Evolutionary conservation across 2,888 invertebrate genomes (phyloP).

Genomic region (Orchesellides sinensis): DNA sequence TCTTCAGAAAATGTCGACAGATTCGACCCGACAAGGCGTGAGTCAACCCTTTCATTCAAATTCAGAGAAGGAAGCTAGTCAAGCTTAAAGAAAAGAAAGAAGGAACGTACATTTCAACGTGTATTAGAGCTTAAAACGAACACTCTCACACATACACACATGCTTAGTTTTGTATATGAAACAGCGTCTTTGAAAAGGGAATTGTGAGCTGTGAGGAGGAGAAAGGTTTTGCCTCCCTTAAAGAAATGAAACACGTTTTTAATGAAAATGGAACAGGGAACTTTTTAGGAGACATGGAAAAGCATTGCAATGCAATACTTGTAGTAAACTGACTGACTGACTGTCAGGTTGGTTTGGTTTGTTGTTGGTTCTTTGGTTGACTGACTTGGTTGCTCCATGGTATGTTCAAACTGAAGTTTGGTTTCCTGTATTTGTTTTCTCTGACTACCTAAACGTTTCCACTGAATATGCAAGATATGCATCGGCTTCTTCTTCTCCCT

Average conservation of each 20-base stretch:
- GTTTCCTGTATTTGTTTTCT: slow-evolving; percentile 64
- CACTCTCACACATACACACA: slow-evolving; percentile 13
- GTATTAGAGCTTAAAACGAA: not conserved
- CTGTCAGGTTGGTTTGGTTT: slow-evolving; percentile 64
- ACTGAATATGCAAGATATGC: slow-evolving; percentile 35
- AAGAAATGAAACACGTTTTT: slow-evolving; percentile 63
- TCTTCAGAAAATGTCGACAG: slow-evolving; percentile 62
- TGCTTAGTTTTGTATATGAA: not conserved
- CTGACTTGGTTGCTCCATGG: slow-evolving; percentile 59
- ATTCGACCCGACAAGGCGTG: slow-evolving; percentile 65
- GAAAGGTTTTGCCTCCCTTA: slow-evolving; percentile 34
- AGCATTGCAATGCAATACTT: slow-evolving; percentile 22
- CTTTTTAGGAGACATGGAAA: slow-evolving; percentile 46
- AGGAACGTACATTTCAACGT: slow-evolving; percentile 35
- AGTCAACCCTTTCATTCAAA: slow-evolving; percentile 66
- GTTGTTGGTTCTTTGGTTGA: slow-evolving; percentile 60
- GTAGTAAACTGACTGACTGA: slow-evolving; percentile 54
- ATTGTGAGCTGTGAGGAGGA: slow-evolving; percentile 14
- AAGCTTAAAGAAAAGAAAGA: slow-evolving; percentile 60
- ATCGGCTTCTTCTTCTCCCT: too few species aligned
- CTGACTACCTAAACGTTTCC: not conserved
- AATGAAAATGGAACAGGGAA: slow-evolving; percentile 62
- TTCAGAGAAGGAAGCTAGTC: slow-evolving; percentile 58
- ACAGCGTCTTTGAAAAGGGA: slow-evolving; percentile 8
- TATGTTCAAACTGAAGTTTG: slow-evolving; percentile 59